These are phyloP conservation scores for Cichlasoma orientale DNA, from an alignment of 2,797 vertebrate genomes.

Conservation along the genomic window DNA sequence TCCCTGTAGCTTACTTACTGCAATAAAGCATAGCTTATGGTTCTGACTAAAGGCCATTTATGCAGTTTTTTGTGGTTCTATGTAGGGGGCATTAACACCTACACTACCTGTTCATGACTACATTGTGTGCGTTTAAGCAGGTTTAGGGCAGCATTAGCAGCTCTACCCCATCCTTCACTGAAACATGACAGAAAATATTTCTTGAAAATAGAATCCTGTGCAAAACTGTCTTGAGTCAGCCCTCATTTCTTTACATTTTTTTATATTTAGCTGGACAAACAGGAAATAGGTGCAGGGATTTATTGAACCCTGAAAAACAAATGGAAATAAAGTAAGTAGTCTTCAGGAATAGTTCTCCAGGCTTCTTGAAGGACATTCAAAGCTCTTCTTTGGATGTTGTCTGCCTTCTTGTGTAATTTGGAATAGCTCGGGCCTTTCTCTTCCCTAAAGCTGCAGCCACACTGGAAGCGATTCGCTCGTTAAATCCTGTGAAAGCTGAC, in stretches of 20 bases:
- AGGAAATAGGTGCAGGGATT: rapidly evolving
- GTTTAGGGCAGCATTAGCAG: not conserved
- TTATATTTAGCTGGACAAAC: not conserved
- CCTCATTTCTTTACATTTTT: not conserved
- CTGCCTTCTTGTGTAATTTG: not conserved
- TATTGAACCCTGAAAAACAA: not conserved
- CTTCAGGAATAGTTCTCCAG: not conserved
- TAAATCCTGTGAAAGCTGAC: not conserved
- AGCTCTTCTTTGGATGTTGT: not conserved
- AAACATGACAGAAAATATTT: not conserved
- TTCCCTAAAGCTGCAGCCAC: not conserved
- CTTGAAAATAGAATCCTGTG: not conserved
- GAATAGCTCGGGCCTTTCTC: not conserved
- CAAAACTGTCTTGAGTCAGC: not conserved
- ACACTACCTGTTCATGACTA: not conserved
- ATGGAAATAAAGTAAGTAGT: not conserved
- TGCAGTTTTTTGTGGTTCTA: not conserved
- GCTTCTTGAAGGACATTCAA: not conserved
- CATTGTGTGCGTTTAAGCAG: not conserved
- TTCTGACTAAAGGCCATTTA: not conserved
- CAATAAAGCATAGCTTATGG: not conserved
- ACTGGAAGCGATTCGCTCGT: not conserved
- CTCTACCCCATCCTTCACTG: not conserved
- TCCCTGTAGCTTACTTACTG: not conserved
- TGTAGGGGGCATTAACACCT: not conserved